Percentiles rank a stretch among this genome's conserved stretches.
Evolutionary conservation across 35 echinoderm and acorn worm species (phyloP).

Genomic region (Heliocidaris tuberculata): DNA sequence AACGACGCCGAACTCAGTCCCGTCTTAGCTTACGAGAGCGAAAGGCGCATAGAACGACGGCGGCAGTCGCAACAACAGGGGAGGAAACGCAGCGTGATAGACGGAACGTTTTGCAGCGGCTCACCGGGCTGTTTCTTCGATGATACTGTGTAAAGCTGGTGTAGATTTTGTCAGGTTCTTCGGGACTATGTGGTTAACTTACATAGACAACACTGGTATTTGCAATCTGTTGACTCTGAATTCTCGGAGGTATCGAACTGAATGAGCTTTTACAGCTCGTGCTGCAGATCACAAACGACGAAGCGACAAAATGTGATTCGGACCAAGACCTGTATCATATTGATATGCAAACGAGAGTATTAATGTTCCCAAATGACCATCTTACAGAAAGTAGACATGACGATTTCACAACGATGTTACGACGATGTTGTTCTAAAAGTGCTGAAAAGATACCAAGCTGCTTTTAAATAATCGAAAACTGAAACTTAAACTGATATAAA

Average conservation of each 20-base stretch:
- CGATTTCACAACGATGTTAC: neutral
- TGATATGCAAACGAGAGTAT: neutral
- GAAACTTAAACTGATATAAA: no score
- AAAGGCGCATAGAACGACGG: neutral
- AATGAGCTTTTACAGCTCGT: neutral
- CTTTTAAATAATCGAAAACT: no score
- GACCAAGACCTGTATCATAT: neutral
- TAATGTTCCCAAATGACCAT: neutral
- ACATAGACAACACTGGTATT: neutral
- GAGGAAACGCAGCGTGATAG: neutral
- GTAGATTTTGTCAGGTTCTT: neutral
- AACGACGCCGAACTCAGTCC: neutral
- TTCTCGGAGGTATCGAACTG: neutral
- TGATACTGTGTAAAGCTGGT: neutral
- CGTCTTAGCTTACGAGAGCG: neutral
- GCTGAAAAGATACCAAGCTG: neutral
- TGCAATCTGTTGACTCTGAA: neutral
- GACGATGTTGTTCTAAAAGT: neutral
- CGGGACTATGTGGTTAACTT: neutral
- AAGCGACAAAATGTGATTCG: neutral
- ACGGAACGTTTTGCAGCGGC: constrained; percentile 22
- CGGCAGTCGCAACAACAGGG: neutral
- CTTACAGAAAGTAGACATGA: neutral
- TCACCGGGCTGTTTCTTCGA: neutral
- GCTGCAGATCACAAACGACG: neutral